phyloP scores from a whole-genome alignment of 1,140 invertebrate genomes.

The Drosophila nigrodunni region DNA sequence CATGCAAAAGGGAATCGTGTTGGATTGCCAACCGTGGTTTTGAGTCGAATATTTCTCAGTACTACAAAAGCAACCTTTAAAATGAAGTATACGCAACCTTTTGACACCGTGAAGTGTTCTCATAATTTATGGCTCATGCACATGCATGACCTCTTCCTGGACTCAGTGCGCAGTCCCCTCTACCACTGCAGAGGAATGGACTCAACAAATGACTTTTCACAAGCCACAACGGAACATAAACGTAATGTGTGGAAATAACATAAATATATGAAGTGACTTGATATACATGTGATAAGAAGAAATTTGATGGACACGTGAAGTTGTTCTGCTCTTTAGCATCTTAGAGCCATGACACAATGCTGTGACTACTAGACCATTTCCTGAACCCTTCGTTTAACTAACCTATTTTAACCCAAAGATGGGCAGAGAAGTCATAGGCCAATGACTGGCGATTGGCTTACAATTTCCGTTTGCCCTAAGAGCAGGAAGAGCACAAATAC shows the following conservation, averaged over 20 bases:
- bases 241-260: slow-evolving; percentile 57
- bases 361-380: slow-evolving; percentile 17
- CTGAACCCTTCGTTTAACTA: slow-evolving; percentile 20
- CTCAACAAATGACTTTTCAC: slow-evolving; percentile 33
- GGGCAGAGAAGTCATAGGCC: slow-evolving; percentile 12
- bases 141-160: slow-evolving; percentile 46
- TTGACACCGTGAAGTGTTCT: slow-evolving; percentile 61
- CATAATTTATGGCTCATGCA: slow-evolving; percentile 71
- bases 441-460: slow-evolving; percentile 37
- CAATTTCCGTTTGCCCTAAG: slow-evolving; percentile 43
- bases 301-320: slow-evolving; percentile 17
- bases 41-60: slow-evolving; percentile 40
- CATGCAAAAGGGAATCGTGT: slow-evolving; percentile 12
- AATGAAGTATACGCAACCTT: slow-evolving; percentile 54
- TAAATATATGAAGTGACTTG: slow-evolving; percentile 30
- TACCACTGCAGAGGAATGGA: slow-evolving; percentile 5
- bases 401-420: slow-evolving; percentile 18
- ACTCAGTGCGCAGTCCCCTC: neutral
- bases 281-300: slow-evolving; percentile 11
- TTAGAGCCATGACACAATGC: slow-evolving; percentile 29
- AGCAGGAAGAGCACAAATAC: slow-evolving; percentile 32
- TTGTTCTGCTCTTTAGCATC: neutral
- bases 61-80: slow-evolving; percentile 43
- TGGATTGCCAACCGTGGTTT: neutral
- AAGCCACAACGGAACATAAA: slow-evolving; percentile 44